Evolutionary conservation across 2,888 invertebrate genomes (phyloP).

Genomic region (Diplolepis rosae): DNA sequence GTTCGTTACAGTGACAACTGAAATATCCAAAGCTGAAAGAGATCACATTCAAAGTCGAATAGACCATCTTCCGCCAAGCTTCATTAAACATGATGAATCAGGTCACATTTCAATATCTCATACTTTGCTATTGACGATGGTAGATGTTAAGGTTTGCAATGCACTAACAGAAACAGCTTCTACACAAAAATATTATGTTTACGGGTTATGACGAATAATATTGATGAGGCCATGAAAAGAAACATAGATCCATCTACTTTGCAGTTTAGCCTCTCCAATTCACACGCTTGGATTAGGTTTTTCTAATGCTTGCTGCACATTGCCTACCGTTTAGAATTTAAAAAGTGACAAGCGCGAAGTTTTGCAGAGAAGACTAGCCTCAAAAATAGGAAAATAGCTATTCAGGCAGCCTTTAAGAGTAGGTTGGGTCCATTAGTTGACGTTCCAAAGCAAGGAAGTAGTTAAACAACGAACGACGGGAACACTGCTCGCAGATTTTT

Average conservation of each 20-base stretch:
- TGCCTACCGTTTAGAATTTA: too few species aligned
- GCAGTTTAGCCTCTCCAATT: not conserved
- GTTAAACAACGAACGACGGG: not conserved
- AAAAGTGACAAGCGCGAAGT: too few species aligned
- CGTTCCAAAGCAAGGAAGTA: too few species aligned
- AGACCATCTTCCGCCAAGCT: not conserved
- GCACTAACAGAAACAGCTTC: conserved; percentile 61
- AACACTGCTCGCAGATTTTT: not conserved
- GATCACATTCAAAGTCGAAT: not conserved
- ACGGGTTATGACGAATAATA: not conserved
- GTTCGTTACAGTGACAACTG: not conserved
- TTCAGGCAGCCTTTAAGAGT: not conserved
- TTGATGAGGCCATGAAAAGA: not conserved
- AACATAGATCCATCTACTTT: too few species aligned
- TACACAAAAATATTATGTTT: not conserved
- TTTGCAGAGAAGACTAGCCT: not conserved
- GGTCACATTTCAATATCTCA: conserved; percentile 21
- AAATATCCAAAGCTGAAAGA: not conserved
- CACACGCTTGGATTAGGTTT: too few species aligned
- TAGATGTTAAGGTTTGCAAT: conserved; percentile 65
- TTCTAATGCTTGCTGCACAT: too few species aligned
- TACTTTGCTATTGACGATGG: conserved; percentile 56
- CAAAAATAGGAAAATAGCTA: not conserved
- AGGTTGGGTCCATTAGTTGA: not conserved
- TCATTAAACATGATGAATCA: not conserved